A percentile compares a stretch with the other conserved stretches of the same genome.
Conservation (phyloP, 2,113 vertebrate species). For the Hystrix brachyura region DNA sequence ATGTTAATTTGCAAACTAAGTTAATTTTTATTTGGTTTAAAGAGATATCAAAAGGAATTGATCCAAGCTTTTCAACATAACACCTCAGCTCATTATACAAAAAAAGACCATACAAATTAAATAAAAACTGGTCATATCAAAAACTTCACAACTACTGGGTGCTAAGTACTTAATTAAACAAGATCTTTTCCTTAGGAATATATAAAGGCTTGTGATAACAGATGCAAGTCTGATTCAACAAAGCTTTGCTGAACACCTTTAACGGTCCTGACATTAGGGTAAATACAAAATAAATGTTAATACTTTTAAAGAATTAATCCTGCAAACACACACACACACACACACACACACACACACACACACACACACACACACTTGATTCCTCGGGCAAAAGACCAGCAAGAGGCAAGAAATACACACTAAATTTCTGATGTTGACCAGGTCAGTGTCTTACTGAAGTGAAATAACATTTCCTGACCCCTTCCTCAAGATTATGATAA, state of each 20-base stretch:
- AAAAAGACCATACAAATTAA: constrained; percentile 19
- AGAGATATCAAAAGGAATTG: neutral
- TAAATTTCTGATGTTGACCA: neutral
- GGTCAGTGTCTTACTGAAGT: neutral
- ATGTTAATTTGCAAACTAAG: neutral
- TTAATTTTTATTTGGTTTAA: constrained; percentile 34
- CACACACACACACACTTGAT: neutral
- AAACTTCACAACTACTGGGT: neutral
- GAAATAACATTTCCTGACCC: neutral
- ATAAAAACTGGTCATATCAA: neutral
- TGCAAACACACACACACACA: neutral
- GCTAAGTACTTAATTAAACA: neutral
- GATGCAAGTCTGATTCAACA: neutral
- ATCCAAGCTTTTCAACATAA: neutral
- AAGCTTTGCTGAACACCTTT: neutral
- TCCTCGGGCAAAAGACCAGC: neutral
- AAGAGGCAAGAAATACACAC: neutral
- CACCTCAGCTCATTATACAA: neutral
- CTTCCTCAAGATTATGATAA: neutral
- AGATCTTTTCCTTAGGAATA: neutral
- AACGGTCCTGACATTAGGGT: neutral
- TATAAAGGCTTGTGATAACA: neutral
- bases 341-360: neutral
- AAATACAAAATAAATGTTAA: neutral
- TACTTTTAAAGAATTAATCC: neutral